phyloP scores from a whole-genome alignment of 1,140 invertebrate species.

The Palaemon carinicauda region DNA sequence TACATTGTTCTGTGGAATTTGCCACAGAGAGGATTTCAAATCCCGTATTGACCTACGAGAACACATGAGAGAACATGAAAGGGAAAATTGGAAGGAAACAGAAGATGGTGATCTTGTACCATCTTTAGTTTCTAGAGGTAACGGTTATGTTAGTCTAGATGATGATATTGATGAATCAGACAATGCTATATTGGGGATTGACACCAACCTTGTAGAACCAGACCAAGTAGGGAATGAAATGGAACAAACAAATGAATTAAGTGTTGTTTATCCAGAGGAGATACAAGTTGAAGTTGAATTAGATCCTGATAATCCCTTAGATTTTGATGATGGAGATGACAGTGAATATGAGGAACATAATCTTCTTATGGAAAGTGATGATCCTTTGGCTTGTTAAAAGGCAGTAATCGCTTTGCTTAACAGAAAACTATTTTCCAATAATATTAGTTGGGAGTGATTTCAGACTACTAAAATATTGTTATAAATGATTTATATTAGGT shows the following conservation, averaged over 20 bases:
- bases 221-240: not conserved
- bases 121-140: no score
- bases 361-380: not conserved
- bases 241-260: not conserved
- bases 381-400: not conserved
- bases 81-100: slow-evolving; percentile 44
- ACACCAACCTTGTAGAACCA: not conserved
- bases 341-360: not conserved
- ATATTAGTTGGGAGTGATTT: not conserved
- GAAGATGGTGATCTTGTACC: slow-evolving; percentile 26
- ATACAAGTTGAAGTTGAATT: slow-evolving; percentile 15
- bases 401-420: no score
- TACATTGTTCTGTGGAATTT: slow-evolving; percentile 36
- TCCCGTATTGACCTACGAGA: slow-evolving; percentile 44
- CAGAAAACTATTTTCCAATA: no score
- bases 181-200: not conserved
- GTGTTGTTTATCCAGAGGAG: not conserved
- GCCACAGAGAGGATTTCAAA: slow-evolving; percentile 46
- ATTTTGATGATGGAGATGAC: not conserved
- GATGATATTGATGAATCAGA: not conserved
- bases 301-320: not conserved
- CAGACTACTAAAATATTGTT: not conserved
- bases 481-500: no score
- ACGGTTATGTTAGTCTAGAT: no score
- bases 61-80: slow-evolving; percentile 42